Conservation (phyloP, 2,888 invertebrate species). For the Corbicula japonica region DNA sequence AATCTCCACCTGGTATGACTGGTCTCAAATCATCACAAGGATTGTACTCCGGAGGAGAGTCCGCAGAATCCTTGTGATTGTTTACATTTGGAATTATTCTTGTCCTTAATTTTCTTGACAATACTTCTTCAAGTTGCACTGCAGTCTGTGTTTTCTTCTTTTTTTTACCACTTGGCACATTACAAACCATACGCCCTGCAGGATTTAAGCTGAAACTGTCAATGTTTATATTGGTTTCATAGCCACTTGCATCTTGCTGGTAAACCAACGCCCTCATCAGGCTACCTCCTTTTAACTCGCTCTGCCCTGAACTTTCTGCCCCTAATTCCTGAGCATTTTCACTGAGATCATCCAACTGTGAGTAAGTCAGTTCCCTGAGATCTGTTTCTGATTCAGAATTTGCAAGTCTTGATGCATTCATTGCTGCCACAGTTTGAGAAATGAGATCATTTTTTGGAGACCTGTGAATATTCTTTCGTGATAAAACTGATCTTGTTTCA, state of each 20-base stretch:
- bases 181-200: conserved; percentile 36
- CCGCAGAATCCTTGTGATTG: background rate
- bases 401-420: conserved; percentile 3
- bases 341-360: too few species aligned
- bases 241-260: conserved; percentile 40
- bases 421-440: background rate
- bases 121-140: background rate
- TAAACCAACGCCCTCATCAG: conserved; percentile 55
- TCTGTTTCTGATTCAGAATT: background rate
- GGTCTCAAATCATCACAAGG: background rate
- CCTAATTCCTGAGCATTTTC: too few species aligned
- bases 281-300: conserved; percentile 30
- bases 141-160: background rate
- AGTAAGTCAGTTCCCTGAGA: background rate
- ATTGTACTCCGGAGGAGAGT: background rate
- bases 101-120: too few species aligned
- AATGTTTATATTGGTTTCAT: conserved; percentile 42
- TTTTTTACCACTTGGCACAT: background rate
- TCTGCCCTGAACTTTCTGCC: too few species aligned
- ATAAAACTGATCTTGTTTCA: too few species aligned
- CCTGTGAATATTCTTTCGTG: conserved; percentile 16
- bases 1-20: conserved; percentile 28
- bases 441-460: conserved; percentile 11
- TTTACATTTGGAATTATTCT: background rate
- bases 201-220: conserved; percentile 39